phyloP scores from a whole-genome alignment of 2,888 invertebrate genomes.

The Yponomeuta malinellus region DNA sequence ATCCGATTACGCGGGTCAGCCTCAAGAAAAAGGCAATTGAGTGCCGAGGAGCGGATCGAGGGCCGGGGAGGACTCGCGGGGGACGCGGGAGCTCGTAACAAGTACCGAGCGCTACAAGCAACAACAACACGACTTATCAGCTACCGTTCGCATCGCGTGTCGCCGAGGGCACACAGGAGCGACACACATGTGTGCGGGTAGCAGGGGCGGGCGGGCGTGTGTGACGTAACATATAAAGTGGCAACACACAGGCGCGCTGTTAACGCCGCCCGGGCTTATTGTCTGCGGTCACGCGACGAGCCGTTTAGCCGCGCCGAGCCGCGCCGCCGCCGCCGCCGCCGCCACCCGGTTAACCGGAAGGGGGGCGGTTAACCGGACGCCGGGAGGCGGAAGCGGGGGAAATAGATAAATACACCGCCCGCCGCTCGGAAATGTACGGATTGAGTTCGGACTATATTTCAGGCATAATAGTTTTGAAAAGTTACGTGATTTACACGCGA shows the following conservation, averaged over 20 bases:
- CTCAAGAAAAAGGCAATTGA: slow-evolving; percentile 69
- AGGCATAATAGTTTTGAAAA: slow-evolving; percentile 74
- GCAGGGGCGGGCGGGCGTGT: slow-evolving; percentile 26
- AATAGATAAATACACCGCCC: slow-evolving; percentile 76
- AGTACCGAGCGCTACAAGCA: slow-evolving; percentile 53
- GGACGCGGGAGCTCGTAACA: slow-evolving; percentile 39
- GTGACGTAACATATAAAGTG: slow-evolving; percentile 72
- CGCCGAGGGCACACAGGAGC: slow-evolving; percentile 21
- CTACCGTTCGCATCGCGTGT: slow-evolving; percentile 32
- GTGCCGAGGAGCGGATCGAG: slow-evolving; percentile 32
- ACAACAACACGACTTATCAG: slow-evolving; percentile 55
- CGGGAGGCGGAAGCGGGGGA: slow-evolving; percentile 73
- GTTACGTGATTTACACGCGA: slow-evolving; percentile 73
- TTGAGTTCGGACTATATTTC: slow-evolving; percentile 75
- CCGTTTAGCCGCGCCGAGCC: slow-evolving; percentile 70
- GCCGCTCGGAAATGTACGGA: slow-evolving; percentile 75
- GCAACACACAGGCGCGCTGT: slow-evolving; percentile 75
- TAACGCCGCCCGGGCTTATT: slow-evolving; percentile 74
- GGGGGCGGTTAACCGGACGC: slow-evolving; percentile 75
- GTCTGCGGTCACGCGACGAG: slow-evolving; percentile 77
- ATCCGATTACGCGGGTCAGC: slow-evolving; percentile 65
- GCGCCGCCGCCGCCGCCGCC: slow-evolving; percentile 31
- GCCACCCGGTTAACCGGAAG: slow-evolving; percentile 73
- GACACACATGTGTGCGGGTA: slow-evolving; percentile 22
- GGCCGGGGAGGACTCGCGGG: slow-evolving; percentile 27